Conservation (phyloP, 2,888 invertebrate genomes). For the Diarsia rubi region DNA sequence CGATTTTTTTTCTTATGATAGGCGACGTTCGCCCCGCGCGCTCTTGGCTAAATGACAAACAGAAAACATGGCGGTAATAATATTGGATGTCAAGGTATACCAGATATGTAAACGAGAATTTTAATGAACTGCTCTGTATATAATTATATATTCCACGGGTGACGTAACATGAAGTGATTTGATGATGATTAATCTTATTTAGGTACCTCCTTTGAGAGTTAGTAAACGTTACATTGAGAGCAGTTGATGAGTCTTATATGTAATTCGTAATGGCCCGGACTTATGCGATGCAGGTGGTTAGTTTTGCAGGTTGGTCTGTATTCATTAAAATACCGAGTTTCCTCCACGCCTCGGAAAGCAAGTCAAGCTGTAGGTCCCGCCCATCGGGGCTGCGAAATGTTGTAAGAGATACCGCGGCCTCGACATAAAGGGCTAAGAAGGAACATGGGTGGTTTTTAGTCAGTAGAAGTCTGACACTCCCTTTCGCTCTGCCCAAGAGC, state of each 20-base stretch:
- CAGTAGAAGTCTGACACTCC: too few species aligned
- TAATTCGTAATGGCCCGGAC: not conserved
- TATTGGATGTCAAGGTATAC: constrained; percentile 12
- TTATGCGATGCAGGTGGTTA: not conserved
- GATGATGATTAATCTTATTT: not conserved
- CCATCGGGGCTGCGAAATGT: too few species aligned
- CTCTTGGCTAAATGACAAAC: constrained; percentile 1
- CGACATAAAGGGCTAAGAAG: too few species aligned
- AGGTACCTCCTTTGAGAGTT: not conserved
- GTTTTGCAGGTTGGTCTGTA: too few species aligned
- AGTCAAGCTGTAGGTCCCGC: too few species aligned
- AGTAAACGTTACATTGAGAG: not conserved
- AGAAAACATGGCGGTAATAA: not conserved
- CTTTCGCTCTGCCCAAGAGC: too few species aligned
- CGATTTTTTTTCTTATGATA: not conserved
- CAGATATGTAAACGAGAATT: not conserved
- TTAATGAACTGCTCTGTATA: constrained; percentile 25
- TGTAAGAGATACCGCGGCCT: too few species aligned
- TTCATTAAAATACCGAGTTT: too few species aligned
- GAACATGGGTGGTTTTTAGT: too few species aligned
- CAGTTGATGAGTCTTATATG: not conserved
- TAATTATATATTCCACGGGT: constrained; percentile 12
- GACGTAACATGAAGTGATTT: constrained; percentile 10
- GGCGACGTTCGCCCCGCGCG: not conserved
- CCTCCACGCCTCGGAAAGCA: too few species aligned